Evolutionary conservation across 2,888 invertebrate species (phyloP).

Genomic region (Spodoptera exigua): DNA sequence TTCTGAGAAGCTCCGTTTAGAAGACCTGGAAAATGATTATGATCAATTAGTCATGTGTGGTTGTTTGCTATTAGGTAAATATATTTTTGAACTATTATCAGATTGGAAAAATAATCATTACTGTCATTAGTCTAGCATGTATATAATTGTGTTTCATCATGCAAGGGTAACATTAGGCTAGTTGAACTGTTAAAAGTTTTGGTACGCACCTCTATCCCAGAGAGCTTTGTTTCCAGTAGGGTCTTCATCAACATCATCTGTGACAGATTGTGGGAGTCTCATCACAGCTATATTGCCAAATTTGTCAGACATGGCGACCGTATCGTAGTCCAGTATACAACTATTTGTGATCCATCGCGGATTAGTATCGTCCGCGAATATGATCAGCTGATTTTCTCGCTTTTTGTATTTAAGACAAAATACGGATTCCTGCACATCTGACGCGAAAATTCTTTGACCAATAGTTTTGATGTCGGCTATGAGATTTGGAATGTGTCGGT

Average conservation of each 20-base stretch:
- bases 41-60: slow-evolving; percentile 6
- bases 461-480: slow-evolving; percentile 98
- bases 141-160: slow-evolving; percentile 84
- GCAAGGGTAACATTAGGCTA: slow-evolving; percentile 11
- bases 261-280: slow-evolving; percentile 96
- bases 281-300: slow-evolving; percentile 98
- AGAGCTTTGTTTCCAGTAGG: slow-evolving; percentile 99
- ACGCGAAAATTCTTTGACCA: slow-evolving; percentile 97
- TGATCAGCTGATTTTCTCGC: slow-evolving; percentile 98
- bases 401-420: slow-evolving; percentile 98
- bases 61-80: background rate
- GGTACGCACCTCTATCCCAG: slow-evolving; percentile 94
- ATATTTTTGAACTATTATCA: slow-evolving; percentile 52
- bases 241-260: slow-evolving; percentile 99
- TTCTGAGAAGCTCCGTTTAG: slow-evolving; percentile 99
- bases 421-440: slow-evolving; percentile 99
- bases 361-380: slow-evolving; percentile 99
- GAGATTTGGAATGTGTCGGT: slow-evolving; percentile 98
- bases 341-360: slow-evolving; percentile 98
- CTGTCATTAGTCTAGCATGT: slow-evolving; percentile 90
- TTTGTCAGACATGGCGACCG: slow-evolving; percentile 98
- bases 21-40: slow-evolving; percentile 89
- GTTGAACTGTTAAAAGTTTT: background rate
- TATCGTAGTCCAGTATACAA: slow-evolving; percentile 98
- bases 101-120: slow-evolving; percentile 79